These are phyloP conservation scores for Hylomyscus alleni DNA, from an alignment of 2,797 vertebrate genomes.

Conservation along the genomic window DNA sequence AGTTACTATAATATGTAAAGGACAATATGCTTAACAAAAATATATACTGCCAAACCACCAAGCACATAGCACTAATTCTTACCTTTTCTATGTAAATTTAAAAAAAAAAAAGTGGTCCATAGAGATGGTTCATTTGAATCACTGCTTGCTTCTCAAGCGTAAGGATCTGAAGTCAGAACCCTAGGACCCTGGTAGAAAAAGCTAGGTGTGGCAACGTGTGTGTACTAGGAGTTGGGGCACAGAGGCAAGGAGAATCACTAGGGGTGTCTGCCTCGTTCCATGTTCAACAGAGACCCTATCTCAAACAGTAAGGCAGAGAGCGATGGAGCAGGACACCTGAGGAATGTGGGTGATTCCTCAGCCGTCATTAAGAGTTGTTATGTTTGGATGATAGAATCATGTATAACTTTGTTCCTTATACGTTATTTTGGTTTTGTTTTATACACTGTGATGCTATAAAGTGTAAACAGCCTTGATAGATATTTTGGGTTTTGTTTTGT, in stretches of 20 bases:
- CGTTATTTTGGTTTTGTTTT: background rate
- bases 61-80: background rate
- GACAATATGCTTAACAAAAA: slow-evolving; percentile 23
- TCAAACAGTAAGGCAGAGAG: background rate
- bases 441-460: background rate
- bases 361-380: slow-evolving; percentile 32
- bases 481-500: background rate
- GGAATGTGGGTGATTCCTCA: background rate
- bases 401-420: slow-evolving; percentile 49
- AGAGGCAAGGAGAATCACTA: background rate
- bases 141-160: background rate
- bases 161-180: background rate
- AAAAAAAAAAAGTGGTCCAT: background rate
- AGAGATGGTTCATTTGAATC: background rate
- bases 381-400: slow-evolving; percentile 56
- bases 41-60: background rate
- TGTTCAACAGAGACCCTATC: background rate
- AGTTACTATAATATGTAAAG: slow-evolving; percentile 42
- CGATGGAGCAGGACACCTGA: background rate
- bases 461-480: background rate
- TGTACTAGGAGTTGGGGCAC: background rate
- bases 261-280: background rate
- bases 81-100: slow-evolving; percentile 38
- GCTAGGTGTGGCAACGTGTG: background rate
- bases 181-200: background rate